A percentile compares a stretch with the other conserved stretches of the same genome.
Evolutionary conservation across 2,797 vertebrate genomes (phyloP).

Genomic region (Semotilus atromaculatus): DNA sequence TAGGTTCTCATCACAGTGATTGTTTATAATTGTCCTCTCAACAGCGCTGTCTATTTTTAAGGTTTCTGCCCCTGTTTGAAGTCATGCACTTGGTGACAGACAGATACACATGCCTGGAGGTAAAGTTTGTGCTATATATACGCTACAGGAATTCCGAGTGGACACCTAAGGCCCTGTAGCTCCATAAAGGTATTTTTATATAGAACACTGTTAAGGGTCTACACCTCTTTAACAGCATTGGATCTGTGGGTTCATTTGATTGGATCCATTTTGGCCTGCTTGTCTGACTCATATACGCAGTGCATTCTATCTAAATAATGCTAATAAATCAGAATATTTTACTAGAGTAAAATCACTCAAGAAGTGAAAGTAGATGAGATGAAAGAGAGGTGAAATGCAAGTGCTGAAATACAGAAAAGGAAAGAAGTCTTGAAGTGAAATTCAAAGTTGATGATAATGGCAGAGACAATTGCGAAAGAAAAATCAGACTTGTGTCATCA

Average conservation of each 20-base stretch:
- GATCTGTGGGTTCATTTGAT: not conserved
- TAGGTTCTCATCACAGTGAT: conserved; percentile 50
- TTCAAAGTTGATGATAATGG: conserved; percentile 13
- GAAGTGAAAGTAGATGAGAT: not conserved
- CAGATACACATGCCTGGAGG: conserved; percentile 58
- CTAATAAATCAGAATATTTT: not conserved
- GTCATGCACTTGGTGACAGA: conserved; percentile 55
- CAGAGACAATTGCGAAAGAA: conserved; percentile 16
- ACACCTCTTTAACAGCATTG: not conserved
- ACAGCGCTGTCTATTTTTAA: conserved; percentile 59
- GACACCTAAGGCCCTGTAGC: conserved; percentile 41
- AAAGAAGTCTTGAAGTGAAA: conserved; percentile 2
- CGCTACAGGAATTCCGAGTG: conserved; percentile 36
- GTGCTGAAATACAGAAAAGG: not conserved
- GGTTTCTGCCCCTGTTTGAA: conserved; percentile 51
- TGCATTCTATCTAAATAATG: not conserved
- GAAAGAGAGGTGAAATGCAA: conserved; percentile 24
- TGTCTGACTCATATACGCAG: not conserved
- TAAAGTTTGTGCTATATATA: conserved; percentile 52
- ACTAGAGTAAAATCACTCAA: not conserved
- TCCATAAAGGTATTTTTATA: conserved; percentile 39
- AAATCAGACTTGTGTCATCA: conserved; percentile 38
- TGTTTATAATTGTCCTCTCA: conserved; percentile 62
- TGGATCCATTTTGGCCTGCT: conserved; percentile 2
- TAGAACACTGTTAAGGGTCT: not conserved